A percentile compares a stretch with the other conserved stretches of the same genome.
phyloP scores from a whole-genome alignment of 2,888 invertebrate species.

The Megaustenia siamemsis region DNA sequence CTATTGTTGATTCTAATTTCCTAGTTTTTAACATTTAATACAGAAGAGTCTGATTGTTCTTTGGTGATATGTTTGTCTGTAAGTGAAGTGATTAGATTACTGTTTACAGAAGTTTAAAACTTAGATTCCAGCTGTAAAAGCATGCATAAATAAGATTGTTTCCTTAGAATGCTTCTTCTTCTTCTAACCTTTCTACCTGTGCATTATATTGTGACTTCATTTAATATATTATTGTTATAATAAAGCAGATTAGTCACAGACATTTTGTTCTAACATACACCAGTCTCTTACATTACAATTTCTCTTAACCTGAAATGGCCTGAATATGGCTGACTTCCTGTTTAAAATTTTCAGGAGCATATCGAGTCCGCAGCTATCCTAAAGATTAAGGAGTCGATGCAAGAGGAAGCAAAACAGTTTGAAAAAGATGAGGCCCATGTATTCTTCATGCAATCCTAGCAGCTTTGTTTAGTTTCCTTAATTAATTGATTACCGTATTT shows the following conservation, averaged over 20 bases:
- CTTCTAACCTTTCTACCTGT: conserved; percentile 48
- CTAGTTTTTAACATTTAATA: conserved; percentile 3
- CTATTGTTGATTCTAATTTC: not conserved
- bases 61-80: conserved; percentile 35
- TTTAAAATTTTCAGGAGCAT: conserved; percentile 81
- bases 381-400: conserved; percentile 99
- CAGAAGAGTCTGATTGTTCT: conserved; percentile 12
- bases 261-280: not conserved
- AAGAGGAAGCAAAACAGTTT: conserved; percentile 97
- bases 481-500: not conserved
- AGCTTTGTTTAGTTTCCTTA: conserved; percentile 53
- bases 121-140: conserved; percentile 36
- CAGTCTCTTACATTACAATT: conserved; percentile 20
- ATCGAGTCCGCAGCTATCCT: conserved; percentile 99
- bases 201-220: not conserved
- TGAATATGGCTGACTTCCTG: conserved; percentile 50
- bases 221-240: no score
- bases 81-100: conserved; percentile 21
- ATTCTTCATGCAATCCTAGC: conserved; percentile 74
- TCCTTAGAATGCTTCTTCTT: conserved; percentile 35
- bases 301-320: conserved; percentile 55
- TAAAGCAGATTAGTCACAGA: not conserved
- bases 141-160: conserved; percentile 14
- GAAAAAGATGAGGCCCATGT: conserved; percentile 77
- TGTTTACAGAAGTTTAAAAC: conserved; percentile 20